Conservation (phyloP, 2,113 vertebrate species). For the Barbus barbus region DNA sequence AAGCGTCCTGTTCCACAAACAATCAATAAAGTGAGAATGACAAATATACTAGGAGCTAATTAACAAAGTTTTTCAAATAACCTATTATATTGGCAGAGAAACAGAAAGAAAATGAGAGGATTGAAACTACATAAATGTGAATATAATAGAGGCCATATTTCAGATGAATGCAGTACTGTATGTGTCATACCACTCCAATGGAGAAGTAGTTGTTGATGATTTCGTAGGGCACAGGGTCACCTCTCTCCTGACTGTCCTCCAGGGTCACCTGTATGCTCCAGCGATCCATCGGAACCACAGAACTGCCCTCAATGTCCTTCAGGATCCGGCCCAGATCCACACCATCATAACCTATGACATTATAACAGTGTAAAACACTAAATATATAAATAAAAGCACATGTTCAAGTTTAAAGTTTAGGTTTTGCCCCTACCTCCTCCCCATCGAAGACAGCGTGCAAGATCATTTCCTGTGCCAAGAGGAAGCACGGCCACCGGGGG, state of each 20-base stretch:
- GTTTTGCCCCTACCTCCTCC: slow-evolving; percentile 83
- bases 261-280: slow-evolving; percentile 87
- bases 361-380: background rate
- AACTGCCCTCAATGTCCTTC: slow-evolving; percentile 81
- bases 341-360: slow-evolving; percentile 84
- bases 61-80: background rate
- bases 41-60: background rate
- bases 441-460: slow-evolving; percentile 91
- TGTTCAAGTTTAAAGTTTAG: background rate
- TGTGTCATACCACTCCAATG: slow-evolving; percentile 86
- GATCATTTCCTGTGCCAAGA: slow-evolving; percentile 91
- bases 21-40: background rate
- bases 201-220: slow-evolving; percentile 99
- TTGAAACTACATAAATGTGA: background rate
- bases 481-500: slow-evolving; percentile 91
- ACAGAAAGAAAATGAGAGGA: background rate
- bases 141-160: background rate
- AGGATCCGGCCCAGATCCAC: slow-evolving; percentile 84
- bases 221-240: slow-evolving; percentile 89
- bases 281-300: slow-evolving; percentile 81
- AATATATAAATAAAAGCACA: background rate
- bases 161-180: background rate
- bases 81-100: background rate
- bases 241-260: slow-evolving; percentile 77
- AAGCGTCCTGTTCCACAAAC: slow-evolving; percentile 81